Percentiles rank a stretch among this genome's conserved stretches.
Conservation (phyloP, 2,888 invertebrate genomes). For the Phragmatobia fuliginosa region DNA sequence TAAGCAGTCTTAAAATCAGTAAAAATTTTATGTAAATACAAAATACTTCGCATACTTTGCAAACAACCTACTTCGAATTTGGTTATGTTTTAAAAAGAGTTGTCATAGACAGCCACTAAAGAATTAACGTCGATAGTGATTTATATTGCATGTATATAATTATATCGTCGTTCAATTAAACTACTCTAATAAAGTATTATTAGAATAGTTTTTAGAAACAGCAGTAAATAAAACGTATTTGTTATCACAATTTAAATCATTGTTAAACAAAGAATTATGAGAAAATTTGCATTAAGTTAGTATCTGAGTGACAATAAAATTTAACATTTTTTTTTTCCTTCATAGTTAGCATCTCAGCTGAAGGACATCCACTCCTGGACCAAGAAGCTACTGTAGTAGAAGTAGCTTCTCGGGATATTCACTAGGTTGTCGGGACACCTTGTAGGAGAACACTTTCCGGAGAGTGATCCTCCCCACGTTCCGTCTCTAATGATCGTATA, state of each 20-base stretch:
- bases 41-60: constrained; percentile 4
- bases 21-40: constrained; percentile 16
- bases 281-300: too few species aligned
- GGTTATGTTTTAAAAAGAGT: neutral
- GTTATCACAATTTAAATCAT: neutral
- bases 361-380: too few species aligned
- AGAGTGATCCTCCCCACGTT: too few species aligned
- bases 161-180: neutral
- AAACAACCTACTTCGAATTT: neutral
- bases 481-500: too few species aligned
- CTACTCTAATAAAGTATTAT: neutral
- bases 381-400: too few species aligned
- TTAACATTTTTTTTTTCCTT: too few species aligned
- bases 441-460: too few species aligned
- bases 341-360: too few species aligned
- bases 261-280: too few species aligned
- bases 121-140: neutral
- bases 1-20: constrained; percentile 6
- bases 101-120: neutral
- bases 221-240: neutral
- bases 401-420: too few species aligned
- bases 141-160: neutral
- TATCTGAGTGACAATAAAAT: neutral
- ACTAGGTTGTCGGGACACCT: too few species aligned
- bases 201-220: neutral